Conservation (phyloP, 2,797 vertebrate genomes). For the Xyrichtys novacula region DNA sequence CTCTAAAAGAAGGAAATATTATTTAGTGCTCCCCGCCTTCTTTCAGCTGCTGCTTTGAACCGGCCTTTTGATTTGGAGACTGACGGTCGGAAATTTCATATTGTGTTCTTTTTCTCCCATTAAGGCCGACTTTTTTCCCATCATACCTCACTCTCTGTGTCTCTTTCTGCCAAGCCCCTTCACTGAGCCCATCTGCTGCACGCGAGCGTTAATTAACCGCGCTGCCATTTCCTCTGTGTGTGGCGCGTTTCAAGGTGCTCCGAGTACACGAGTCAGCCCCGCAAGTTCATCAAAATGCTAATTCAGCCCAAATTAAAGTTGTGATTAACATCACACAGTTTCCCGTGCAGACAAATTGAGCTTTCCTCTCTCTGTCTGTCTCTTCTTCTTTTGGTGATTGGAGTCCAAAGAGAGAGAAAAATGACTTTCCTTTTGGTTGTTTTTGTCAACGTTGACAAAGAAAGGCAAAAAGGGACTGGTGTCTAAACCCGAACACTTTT, state of each 20-base stretch:
- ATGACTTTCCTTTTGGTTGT: conserved; percentile 55
- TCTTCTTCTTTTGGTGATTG: conserved; percentile 58
- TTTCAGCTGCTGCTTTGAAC: conserved; percentile 53
- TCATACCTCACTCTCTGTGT: conserved; percentile 55
- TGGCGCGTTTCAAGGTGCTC: conserved; percentile 92
- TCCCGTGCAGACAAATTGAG: conserved; percentile 95
- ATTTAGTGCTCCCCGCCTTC: conserved; percentile 62
- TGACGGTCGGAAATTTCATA: conserved; percentile 52
- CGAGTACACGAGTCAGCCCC: conserved; percentile 92
- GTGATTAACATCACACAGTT: conserved; percentile 99
- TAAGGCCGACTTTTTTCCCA: conserved; percentile 56
- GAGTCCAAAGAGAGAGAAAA: conserved; percentile 65
- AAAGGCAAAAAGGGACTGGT: conserved; percentile 57
- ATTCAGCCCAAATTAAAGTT: conserved; percentile 99
- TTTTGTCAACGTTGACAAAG: conserved; percentile 57
- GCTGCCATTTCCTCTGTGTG: conserved; percentile 94
- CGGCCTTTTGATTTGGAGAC: conserved; percentile 58
- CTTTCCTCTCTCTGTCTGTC: conserved; percentile 22
- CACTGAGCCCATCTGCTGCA: conserved; percentile 96
- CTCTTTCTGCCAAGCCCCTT: conserved; percentile 84
- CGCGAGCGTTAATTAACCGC: conserved; percentile 97
- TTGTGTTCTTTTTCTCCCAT: conserved; percentile 59
- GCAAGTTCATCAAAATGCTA: conserved; percentile 99
- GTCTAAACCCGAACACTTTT: conserved; percentile 43
- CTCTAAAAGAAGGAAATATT: conserved; percentile 70